Evolutionary conservation across 1,140 invertebrate species (phyloP), one percentile per base, ranked within the genome.

Genomic region (Drosophila miranda): DNA sequence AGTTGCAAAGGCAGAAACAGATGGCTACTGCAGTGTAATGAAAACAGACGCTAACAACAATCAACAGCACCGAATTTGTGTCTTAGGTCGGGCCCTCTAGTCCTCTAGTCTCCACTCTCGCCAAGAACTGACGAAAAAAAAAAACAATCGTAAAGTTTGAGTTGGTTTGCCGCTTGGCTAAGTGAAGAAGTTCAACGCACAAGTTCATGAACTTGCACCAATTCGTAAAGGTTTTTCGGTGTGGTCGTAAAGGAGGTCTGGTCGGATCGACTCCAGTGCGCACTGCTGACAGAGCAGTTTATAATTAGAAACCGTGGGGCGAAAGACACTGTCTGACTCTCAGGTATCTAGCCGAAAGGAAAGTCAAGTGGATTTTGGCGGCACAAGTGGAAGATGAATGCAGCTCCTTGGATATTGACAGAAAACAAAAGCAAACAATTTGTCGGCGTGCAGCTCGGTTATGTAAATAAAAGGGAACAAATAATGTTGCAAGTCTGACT

Each of bases 351-450:
- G 58, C 11, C 38, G 19, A 69, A 69, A 59, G 51, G 63, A 75
- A 67, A 53, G 77, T 84, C 81, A 84, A 84, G 81, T 84, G 81
- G 77, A 84, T 84, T 80, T 84, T 81, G 78, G 77, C 68, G 81
- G 76, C 69, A 58, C 59, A 77, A 86, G 56, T 86, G 75, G 81
- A 54, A 67, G 59, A 80, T 61, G 23, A 68, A 58, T 55, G 55
- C 67, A 61, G 64, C 74, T 81, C 74, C 59, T 78, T 61, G 61
- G 64, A 75, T 78, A 86, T 86, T 81, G 77, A 86, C 77, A 82
- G 78, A 86, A 87, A 86, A 87, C 82, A 87, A 87, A 84, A 63
- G 74, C 81, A 84, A 86, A 84, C 81, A 86, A 84, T 77, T 84
- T 86, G 81, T 78, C 74, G 74, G 68, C 63, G 61, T 78, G 64